Evolutionary conservation across 2,113 vertebrate species (phyloP).

Genomic region (Siphamia tubifer): DNA sequence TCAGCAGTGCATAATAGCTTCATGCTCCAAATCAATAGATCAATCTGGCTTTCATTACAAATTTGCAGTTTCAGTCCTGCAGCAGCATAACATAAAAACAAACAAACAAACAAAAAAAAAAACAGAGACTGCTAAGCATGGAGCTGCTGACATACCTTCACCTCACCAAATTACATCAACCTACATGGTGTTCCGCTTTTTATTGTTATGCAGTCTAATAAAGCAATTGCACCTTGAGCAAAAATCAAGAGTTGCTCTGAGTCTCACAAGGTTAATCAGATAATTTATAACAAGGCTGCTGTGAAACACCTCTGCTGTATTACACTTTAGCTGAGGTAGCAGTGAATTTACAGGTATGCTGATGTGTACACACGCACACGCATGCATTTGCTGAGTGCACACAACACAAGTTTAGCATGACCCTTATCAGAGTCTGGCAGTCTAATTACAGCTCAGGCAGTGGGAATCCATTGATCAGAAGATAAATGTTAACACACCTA

Average conservation of each 20-base stretch:
- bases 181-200: background rate
- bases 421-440: conserved; percentile 63
- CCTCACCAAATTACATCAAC: conserved; percentile 10
- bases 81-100: background rate
- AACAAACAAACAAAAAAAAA: background rate
- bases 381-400: conserved; percentile 28
- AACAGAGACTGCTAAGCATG: background rate
- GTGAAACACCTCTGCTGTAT: conserved; percentile 20
- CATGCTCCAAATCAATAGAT: conserved; percentile 36
- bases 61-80: conserved; percentile 7
- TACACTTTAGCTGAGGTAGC: conserved; percentile 27
- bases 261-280: conserved; percentile 69
- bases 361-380: background rate
- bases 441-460: conserved; percentile 73
- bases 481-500: conserved; percentile 74
- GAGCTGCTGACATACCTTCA: conserved; percentile 14
- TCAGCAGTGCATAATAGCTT: conserved; percentile 8
- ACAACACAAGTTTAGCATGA: conserved; percentile 55
- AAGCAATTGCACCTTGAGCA: conserved; percentile 57
- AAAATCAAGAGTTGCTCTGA: conserved; percentile 55
- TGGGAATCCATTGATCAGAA: conserved; percentile 76
- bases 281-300: conserved; percentile 65
- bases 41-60: conserved; percentile 27
- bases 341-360: background rate
- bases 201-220: conserved; percentile 36